Evolutionary conservation across 2,888 invertebrate species (phyloP).

Genomic region (Cerceris ruficornis): DNA sequence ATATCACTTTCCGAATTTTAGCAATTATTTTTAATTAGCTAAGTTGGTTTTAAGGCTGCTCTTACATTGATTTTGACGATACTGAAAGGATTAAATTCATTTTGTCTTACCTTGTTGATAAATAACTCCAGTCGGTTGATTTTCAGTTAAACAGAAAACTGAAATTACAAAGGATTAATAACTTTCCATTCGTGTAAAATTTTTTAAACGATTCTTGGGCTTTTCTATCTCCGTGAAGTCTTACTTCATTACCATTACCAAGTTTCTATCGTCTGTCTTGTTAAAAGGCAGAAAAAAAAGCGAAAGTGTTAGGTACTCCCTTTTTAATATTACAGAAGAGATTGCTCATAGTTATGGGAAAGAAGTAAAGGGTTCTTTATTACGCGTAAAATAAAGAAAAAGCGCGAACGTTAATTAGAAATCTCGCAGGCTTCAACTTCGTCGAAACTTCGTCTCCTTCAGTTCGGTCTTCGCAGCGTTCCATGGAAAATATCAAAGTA

Average conservation of each 20-base stretch:
- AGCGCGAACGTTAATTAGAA: not conserved
- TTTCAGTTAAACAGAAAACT: too few species aligned
- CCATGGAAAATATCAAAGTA: not conserved
- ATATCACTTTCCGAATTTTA: too few species aligned
- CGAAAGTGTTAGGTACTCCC: constrained; percentile 15
- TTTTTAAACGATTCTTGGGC: not conserved
- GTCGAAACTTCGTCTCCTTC: not conserved
- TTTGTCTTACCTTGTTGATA: too few species aligned
- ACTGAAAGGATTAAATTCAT: too few species aligned
- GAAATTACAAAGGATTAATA: too few species aligned
- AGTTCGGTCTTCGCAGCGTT: not conserved
- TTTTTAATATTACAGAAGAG: constrained; percentile 17
- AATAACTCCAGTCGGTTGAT: too few species aligned
- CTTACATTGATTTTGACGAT: too few species aligned
- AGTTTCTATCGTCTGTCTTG: not conserved
- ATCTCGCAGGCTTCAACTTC: constrained; percentile 3
- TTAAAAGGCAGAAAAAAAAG: constrained; percentile 16
- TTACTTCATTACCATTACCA: constrained; percentile 7
- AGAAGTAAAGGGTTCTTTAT: constrained; percentile 14
- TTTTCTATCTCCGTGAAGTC: not conserved
- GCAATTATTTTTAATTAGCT: too few species aligned
- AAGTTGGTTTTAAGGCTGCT: too few species aligned
- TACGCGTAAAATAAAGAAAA: not conserved
- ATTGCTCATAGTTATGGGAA: constrained; percentile 7
- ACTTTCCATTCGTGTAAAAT: not conserved